Base-by-base conservation (phyloP, 2,113 vertebrate genomes). In the Dinomys branickii region DNA sequence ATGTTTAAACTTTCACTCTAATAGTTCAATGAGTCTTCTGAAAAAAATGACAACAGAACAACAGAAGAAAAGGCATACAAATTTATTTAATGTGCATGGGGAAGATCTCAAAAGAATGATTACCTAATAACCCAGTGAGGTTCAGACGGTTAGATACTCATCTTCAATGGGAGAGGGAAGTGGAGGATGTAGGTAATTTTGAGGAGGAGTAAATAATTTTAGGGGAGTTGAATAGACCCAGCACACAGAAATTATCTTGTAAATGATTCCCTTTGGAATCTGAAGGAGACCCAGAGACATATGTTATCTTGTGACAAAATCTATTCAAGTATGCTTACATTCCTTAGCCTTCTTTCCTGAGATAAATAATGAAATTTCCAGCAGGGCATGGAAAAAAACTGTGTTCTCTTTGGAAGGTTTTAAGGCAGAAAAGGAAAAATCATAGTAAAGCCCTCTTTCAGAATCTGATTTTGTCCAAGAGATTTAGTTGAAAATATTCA, bases 31-130 rank as follows among this genome's bases (percentile, higher is more conserved):
- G 61, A 88, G 61, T 88, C 92, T 94, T 52, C 22, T 69, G 63
- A 71, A 94, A 88, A 80, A 56, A 41, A 26, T 73, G 41, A 65
- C 30, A 35, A 52, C n/a, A 26, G 30, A 86, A 50, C 58, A 88
- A 82, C 41, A 38, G 38, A 41, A 80, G 38, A 59, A 87, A 88
- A 59, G 52, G 24, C 75, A 94, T n/a, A 16, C 38, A 71, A 7
- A 94, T 82, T 65, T 94, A 81, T 94, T 88, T 82, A 82, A 71
- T 67, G 24, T 82, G 77, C 61, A 81, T 59, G 65, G 41, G 52
- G 38, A 71, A 81, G 22, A 47, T n/a, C 59, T 87, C 59, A 80
- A 44, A 5, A 54, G 61, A 81, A 19, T 71, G 75, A 94, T 88
- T 88, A 82, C 24, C 44, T 38, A 81, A 28, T 88, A 71, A 47